Base-by-base conservation (phyloP, 2,113 vertebrate genomes). In the Mystacornis crossleyi region DNA sequence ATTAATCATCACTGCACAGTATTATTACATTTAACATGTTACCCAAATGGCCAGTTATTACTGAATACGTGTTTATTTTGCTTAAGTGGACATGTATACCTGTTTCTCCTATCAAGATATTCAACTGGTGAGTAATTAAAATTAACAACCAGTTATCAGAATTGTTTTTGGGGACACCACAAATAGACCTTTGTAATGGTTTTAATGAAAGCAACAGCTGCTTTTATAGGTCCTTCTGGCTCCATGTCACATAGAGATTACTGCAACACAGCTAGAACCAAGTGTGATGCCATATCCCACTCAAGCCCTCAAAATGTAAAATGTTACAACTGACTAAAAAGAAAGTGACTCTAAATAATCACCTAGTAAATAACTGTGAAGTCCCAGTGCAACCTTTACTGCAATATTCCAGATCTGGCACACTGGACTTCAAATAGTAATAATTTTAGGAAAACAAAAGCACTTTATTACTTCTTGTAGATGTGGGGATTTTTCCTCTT, bases 281-380 rank as follows among this genome's bases (percentile, higher is more conserved):
- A 92, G 47, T 45, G 71, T 62, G 79, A 80, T 77, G 50, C 62
- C 24, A 18, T 80, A 85, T 73, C 50, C 58, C 36, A 67, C 62
- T 93, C 79, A 86, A 94, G 62, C 6, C 50, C n/a, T 25, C 3
- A 73, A 93, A 85, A 80, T 8, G 45, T 75, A 72, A 88, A 92
- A 53, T 36, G 62, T 66, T 86, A 87, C 50, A 80, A 77, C 13
- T 13, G 4, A 77, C 74, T 72, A 70, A 80, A 93, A 97, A 65
- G 25, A 88, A 81, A 73, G 50, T 58, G 57, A 69, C 66, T 90
- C 29, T 93, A 93, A 94, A 86, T 91, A 95, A 93, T 82, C 71
- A 94, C 75, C 42, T 94, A 83, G 88, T 92, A 96, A 96, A 95
- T 86, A 93, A 95, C 54, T 79, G 84, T 85, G 64, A 95, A 80